Evolutionary conservation across 2,888 invertebrate species (phyloP), one percentile per base, ranked within the genome.

Genomic region (Eristalis arbustorum): DNA sequence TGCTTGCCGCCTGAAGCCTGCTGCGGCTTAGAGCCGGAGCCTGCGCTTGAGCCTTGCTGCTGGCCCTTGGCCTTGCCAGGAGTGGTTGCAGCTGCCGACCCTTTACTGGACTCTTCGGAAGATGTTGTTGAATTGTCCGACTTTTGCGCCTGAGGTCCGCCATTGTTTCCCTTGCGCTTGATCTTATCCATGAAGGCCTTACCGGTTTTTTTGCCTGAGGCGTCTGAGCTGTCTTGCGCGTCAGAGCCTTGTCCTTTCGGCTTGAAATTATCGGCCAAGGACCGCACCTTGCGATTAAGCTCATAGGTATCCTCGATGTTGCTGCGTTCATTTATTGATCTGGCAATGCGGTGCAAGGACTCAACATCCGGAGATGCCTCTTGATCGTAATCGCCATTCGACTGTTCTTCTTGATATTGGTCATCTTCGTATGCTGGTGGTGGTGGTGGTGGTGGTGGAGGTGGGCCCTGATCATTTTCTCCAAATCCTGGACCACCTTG

Each of bases 361-460:
- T 23, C 25, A 25, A 59, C 59, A 59, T 28, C 14, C 4, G 59
- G n/a, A 28, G 23, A 4, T 25, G 25, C 59, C 5, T 14, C 59
- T 14, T 25, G 59, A 13, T 59, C 25, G 4, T 25, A 59, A 13
- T 59, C 59, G 11, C 25, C 59, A 59, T 59, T 1, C 59, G 59
- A 25, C 25, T 4, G 25, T 8, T 3, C 13, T 8, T 59, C 59
- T 13, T 13, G 25, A 59, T 59, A 23, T 25, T 59, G 25, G 10
- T 59, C 59, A 13, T 59, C 13, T 25, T 10, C 59, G 14, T 59
- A 59, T 1, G 13, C 5, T 25, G 59, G 57, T 10, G 57, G 59
- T 59, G 59, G 59, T 59, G 59, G 59, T 59, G 59, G 59, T 59
- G 59, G 59, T 59, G 18, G n/a, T 49, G n/a, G 49, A 6, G 49